Evolutionary conservation across 2,113 vertebrate species (phyloP).

Genomic region (Thamnophis sirtalis): DNA sequence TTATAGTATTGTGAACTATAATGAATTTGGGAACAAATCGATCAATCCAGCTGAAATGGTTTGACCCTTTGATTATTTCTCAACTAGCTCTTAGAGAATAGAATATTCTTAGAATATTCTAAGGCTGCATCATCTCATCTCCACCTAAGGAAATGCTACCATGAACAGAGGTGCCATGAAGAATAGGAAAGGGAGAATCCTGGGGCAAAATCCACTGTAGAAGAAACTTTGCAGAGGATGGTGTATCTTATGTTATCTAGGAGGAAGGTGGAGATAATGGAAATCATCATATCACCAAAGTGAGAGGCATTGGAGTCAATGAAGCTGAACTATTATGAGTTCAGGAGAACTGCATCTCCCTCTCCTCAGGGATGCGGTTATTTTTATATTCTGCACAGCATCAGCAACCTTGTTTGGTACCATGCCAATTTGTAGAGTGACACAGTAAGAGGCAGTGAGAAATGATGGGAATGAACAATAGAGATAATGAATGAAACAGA

Average conservation of each 20-base stretch:
- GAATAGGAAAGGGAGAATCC: background rate
- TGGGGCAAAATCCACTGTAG: background rate
- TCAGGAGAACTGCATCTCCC: background rate
- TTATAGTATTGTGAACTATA: background rate
- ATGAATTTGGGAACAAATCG: background rate
- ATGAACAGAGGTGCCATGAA: background rate
- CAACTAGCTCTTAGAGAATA: background rate
- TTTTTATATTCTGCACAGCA: background rate
- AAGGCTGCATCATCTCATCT: background rate
- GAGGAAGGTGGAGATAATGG: background rate
- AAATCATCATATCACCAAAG: background rate
- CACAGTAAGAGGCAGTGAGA: background rate
- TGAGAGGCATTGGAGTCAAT: background rate
- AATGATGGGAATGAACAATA: background rate
- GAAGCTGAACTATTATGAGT: background rate
- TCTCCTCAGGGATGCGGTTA: background rate
- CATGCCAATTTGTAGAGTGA: background rate
- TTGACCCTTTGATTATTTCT: background rate
- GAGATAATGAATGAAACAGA: background rate
- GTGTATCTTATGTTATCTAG: background rate
- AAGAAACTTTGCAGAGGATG: background rate
- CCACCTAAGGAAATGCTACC: background rate
- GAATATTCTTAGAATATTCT: background rate
- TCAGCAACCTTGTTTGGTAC: background rate
- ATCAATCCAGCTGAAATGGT: background rate